Base-by-base conservation (phyloP, 1,140 invertebrate genomes). In the Trichoplusia ni region DNA sequence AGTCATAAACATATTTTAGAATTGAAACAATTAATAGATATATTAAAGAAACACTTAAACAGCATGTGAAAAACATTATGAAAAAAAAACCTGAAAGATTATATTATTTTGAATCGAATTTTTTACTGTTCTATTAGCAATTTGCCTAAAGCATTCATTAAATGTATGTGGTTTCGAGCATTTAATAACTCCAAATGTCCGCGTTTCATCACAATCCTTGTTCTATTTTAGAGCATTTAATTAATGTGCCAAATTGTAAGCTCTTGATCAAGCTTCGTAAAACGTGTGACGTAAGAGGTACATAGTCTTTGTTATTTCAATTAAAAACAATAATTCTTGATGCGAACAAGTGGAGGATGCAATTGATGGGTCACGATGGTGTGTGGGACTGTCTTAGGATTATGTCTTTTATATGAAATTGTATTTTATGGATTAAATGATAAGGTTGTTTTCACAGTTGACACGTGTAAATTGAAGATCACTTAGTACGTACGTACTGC, bases 271-370 rank as follows among this genome's bases (percentile, higher is more conserved):
- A 14, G 19, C 14, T 19, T 18, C n/a, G n/a, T 40, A 40, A 7
- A 37, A n/a, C 13, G 38, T 42, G 6, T 5, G 5, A 42, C 14
- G 23, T 27, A 35, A 37, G 8, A 14, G n/a, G 25, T 9, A 40
- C n/a, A 23, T 21, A 23, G 9, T 58, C 63, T 63, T 63, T 70
- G 68, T 59, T 59, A 31, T 60, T 66, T 70, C 63, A 70, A 70
- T 70, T 70, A 70, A 66, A 63, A 70, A 13, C 64, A 70, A 66
- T 66, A 58, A 61, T 56, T 33, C 27, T 46, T 46, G n/a, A n/a
- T n/a, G n/a, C 19, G 40, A 19, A 16, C 4, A 31, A 31, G 49
- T 54, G 18, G 47, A n/a, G 18, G 47, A 8, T 4, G 16, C 37
- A 58, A 42, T 44, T 31, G 37, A n/a, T 19, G 40, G 19, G 40